Evolutionary conservation across 2,113 vertebrate genomes (phyloP).

Genomic region (Crotalus helleri): DNA sequence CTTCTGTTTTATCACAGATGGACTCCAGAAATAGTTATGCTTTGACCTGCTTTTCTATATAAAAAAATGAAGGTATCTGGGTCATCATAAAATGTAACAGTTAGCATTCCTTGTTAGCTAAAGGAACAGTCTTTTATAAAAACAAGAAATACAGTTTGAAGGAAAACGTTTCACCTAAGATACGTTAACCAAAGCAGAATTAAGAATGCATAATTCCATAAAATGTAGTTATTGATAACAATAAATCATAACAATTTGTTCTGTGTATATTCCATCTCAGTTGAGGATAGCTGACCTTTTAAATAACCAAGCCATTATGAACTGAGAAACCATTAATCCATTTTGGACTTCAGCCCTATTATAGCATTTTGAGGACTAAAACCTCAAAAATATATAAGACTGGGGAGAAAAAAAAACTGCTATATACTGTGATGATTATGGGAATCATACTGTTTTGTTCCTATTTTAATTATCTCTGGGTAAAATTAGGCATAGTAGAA

Average conservation of each 20-base stretch:
- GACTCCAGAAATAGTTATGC: conserved; percentile 10
- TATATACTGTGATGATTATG: not conserved
- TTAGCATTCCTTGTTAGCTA: not conserved
- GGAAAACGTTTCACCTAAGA: not conserved
- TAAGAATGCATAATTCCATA: not conserved
- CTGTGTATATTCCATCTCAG: not conserved
- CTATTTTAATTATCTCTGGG: not conserved
- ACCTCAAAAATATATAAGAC: not conserved
- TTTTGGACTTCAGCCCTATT: not conserved
- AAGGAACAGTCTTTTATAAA: not conserved
- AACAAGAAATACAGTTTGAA: not conserved
- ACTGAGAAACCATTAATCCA: not conserved
- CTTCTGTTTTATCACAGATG: not conserved
- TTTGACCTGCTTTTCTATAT: conserved; percentile 19
- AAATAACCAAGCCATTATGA: not conserved
- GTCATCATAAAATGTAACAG: not conserved
- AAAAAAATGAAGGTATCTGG: conserved; percentile 2
- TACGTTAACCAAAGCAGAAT: not conserved
- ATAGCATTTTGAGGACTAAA: not conserved
- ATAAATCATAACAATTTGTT: not conserved
- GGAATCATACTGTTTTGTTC: not conserved
- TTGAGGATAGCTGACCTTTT: not conserved
- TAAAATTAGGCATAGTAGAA: not conserved
- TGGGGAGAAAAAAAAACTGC: not conserved
- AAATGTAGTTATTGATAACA: not conserved